Evolutionary conservation across 2,113 vertebrate species (phyloP), one percentile per base, ranked within the genome.

Genomic region (Gymnobelideus leadbeateri): DNA sequence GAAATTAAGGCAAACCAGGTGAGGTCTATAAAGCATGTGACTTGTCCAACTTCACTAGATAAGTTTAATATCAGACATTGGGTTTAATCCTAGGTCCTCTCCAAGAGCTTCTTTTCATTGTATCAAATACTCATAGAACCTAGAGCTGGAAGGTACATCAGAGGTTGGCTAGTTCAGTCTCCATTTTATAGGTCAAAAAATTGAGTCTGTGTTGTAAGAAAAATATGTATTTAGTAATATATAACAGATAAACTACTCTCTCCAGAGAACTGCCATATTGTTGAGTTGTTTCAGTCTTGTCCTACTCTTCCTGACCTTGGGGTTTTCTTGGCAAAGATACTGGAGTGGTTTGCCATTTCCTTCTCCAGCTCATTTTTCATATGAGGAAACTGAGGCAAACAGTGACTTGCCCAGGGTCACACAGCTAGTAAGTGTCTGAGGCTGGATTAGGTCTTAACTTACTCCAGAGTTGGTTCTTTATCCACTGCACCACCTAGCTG

Each of bases 161-260:
- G 61, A 68, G 61, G 10, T 68, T 14, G 61, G 4, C 31, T 68
- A 37, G 61, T 68, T 37, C 61, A 68, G 1, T 37, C 31, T 31
- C 37, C 12, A 68, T 68, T 68, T 37, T 68, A 37, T 68, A 37
- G 61, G 61, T 37, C 2, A 61, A 61, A 12, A 61, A 37, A 37
- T 12, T 31, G 50, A 68, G 61, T 90, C 68, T 77, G 51, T 68
- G 89, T 61, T 93, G 51, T 94, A 57, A 94, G 91, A 89, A 94
- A 92, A 94, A 16, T 0, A 49, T 92, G 19, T 6, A 31, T 10
- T 90, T 51, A 31, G 51, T 50, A 61, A 95, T 92, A n/a, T 90
- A 23, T 94, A 28, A 3, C 43, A 91, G n/a, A 84, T 89, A 68
- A 54, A 26, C 24, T 90, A 25, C 31, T 37, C 12, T 61, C 55